A percentile compares a stretch with the other conserved stretches of the same genome.
Evolutionary conservation across 2,113 vertebrate species (phyloP).

Genomic region (Phrynocephalus versicolor): DNA sequence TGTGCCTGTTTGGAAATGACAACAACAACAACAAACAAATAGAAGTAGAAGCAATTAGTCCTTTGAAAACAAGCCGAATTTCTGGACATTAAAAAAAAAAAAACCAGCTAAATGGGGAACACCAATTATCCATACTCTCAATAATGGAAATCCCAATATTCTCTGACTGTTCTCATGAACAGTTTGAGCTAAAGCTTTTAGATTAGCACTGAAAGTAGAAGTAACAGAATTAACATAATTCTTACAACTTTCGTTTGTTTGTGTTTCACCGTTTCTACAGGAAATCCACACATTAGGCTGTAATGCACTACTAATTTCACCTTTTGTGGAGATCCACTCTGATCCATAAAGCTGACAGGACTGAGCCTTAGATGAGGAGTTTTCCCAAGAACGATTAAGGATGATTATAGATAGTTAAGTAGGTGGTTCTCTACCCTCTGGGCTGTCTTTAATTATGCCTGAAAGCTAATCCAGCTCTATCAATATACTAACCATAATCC

Average conservation of each 20-base stretch:
- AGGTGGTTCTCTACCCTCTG: neutral
- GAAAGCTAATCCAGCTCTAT: neutral
- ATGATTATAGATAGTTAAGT: conserved; percentile 3
- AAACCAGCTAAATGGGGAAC: neutral
- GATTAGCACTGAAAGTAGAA: neutral
- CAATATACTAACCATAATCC: neutral
- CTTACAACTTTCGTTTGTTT: neutral
- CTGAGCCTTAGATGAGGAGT: neutral
- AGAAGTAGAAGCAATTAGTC: neutral
- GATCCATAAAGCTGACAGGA: neutral
- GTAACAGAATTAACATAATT: neutral
- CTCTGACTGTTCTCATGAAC: neutral
- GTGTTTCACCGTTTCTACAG: neutral
- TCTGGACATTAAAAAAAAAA: neutral
- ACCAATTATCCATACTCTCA: neutral
- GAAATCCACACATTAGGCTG: neutral
- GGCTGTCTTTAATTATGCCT: neutral
- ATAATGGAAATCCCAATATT: too few relatives aligned
- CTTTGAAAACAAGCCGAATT: neutral
- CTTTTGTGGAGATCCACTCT: rapidly evolving
- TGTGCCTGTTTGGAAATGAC: neutral
- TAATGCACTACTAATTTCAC: neutral
- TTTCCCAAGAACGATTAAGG: conserved; percentile 3
- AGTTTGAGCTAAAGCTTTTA: neutral
- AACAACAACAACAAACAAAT: too few relatives aligned